phyloP scores from a whole-genome alignment of 2,113 vertebrate species.

The Poecile atricapillus region DNA sequence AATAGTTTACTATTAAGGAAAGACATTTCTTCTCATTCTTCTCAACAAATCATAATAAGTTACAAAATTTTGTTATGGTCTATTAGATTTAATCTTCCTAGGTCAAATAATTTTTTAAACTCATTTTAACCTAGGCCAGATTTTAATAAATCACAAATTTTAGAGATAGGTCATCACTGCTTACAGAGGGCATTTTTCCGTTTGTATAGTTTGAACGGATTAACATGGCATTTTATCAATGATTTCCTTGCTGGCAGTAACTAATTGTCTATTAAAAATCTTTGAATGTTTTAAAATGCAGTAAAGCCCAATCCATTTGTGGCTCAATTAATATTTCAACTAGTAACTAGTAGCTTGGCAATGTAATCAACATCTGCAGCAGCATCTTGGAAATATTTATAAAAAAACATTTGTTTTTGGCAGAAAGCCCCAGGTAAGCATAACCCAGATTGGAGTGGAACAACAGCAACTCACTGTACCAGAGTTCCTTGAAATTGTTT shows the following conservation, averaged over 20 bases:
- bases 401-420: not conserved
- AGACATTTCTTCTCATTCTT: not conserved
- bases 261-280: not conserved
- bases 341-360: not conserved
- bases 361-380: not conserved
- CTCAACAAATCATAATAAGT: not conserved
- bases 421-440: not conserved
- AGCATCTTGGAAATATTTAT: not conserved
- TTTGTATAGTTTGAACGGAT: not conserved
- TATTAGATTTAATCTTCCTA: not conserved
- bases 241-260: not conserved
- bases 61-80: not conserved
- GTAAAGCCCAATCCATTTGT: not conserved
- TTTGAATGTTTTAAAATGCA: not conserved
- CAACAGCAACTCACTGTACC: not conserved
- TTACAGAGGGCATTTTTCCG: not conserved
- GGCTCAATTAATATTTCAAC: not conserved
- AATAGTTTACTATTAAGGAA: not conserved
- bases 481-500: not conserved
- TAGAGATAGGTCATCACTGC: not conserved
- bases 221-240: not conserved
- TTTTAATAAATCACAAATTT: not conserved
- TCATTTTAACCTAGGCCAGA: not conserved
- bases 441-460: not conserved
- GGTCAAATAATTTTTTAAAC: not conserved